Conservation (phyloP, 2,797 vertebrate genomes). For the Peromyscus aztecus region DNA sequence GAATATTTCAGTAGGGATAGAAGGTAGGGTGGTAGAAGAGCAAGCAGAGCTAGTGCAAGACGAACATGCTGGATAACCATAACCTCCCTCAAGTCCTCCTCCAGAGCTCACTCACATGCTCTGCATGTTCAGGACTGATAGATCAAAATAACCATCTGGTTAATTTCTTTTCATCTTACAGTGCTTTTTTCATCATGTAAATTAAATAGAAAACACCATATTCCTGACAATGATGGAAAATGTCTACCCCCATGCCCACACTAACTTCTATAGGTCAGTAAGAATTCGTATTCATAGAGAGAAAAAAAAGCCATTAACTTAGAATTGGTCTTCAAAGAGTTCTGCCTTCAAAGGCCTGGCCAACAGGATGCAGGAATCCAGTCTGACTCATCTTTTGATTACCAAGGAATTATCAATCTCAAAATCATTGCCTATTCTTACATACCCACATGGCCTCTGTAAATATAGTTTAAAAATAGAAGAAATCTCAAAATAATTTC, state of each 20-base stretch:
- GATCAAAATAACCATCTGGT: not conserved
- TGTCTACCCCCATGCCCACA: not conserved
- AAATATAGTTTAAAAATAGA: slow-evolving; percentile 57
- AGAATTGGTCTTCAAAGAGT: not conserved
- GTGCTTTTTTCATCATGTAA: not conserved
- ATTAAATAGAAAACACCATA: not conserved
- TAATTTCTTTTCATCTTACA: not conserved
- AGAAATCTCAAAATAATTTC: slow-evolving; percentile 9
- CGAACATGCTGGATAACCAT: not conserved
- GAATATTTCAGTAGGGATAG: not conserved
- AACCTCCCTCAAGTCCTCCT: not conserved
- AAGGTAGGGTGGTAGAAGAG: not conserved
- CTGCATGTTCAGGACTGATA: not conserved
- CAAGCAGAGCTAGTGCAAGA: not conserved
- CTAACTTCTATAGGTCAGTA: not conserved
- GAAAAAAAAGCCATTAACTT: not conserved
- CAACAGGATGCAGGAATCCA: not conserved
- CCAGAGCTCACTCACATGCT: not conserved
- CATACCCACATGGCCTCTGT: not conserved
- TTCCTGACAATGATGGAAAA: not conserved
- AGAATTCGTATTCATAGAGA: not conserved
- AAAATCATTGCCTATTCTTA: slow-evolving; percentile 27
- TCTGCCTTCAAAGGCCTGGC: not conserved
- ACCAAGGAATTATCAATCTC: not conserved
- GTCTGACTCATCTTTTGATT: not conserved